Evolutionary conservation across 1,140 invertebrate species (phyloP).

Genomic region (Drosophila biarmipes): DNA sequence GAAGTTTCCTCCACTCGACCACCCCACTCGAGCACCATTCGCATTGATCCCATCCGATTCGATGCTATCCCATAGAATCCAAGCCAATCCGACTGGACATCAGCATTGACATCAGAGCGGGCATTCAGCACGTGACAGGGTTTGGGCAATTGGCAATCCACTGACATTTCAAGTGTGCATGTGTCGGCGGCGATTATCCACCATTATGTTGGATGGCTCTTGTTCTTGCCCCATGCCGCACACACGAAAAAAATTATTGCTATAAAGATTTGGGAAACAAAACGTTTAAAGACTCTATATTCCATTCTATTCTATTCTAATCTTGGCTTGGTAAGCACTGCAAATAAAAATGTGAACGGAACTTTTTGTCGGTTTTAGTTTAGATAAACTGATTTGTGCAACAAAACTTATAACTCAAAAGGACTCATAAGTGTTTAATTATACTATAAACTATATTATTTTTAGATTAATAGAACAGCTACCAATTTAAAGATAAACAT

Average conservation of each 20-base stretch:
- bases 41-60: not conserved
- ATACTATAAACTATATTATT: no score
- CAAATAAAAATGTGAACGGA: not conserved
- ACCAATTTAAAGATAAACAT: no score
- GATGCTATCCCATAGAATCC: slow-evolving; percentile 4
- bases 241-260: slow-evolving; percentile 12
- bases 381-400: no score
- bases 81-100: slow-evolving; percentile 35
- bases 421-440: no score
- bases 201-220: slow-evolving; percentile 54
- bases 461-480: no score
- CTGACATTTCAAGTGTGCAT: slow-evolving; percentile 77
- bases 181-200: slow-evolving; percentile 60
- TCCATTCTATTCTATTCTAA: no score
- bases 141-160: slow-evolving; percentile 51
- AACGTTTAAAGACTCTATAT: not conserved
- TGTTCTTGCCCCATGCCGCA: not conserved
- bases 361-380: no score
- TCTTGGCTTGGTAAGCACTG: not conserved
- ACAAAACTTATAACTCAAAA: no score
- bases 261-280: not conserved
- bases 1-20: slow-evolving; percentile 38
- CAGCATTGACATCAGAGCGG: slow-evolving; percentile 24
- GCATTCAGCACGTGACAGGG: slow-evolving; percentile 55
- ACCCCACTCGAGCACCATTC: not conserved